Evolutionary conservation across 2,797 vertebrate species (phyloP).

Genomic region (Arremon aurantiirostris): DNA sequence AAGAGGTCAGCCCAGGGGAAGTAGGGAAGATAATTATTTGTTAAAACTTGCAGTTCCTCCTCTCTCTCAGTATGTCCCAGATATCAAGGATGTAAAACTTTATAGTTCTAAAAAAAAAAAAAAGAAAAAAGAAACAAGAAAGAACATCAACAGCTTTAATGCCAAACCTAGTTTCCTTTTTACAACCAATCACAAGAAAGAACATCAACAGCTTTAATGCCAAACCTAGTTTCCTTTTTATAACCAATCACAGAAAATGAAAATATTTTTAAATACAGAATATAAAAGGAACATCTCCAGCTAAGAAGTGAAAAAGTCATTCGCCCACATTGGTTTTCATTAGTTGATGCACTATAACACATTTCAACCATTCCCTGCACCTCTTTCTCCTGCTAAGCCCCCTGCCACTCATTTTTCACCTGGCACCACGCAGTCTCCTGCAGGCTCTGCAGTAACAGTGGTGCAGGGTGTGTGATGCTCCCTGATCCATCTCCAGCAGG

Average conservation of each 20-base stretch:
- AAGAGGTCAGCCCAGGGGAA: not conserved
- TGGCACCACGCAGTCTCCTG: not conserved
- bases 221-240: not conserved
- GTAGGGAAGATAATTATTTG: not conserved
- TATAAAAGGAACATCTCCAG: not conserved
- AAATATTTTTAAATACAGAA: not conserved
- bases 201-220: not conserved
- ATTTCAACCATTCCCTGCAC: not conserved
- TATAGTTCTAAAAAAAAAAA: not conserved
- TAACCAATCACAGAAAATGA: not conserved
- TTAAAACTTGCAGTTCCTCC: not conserved
- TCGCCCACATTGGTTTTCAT: not conserved
- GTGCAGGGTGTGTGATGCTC: not conserved
- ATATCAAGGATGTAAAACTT: not conserved
- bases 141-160: not conserved
- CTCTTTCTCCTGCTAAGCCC: not conserved
- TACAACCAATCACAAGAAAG: not conserved
- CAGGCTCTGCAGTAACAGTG: not conserved
- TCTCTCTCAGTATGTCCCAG: not conserved
- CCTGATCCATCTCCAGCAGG: not conserved
- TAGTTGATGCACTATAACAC: not conserved
- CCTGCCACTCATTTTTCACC: not conserved
- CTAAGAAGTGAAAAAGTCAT: not conserved
- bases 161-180: not conserved
- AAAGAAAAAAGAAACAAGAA: not conserved